These are phyloP conservation scores for Hypomecis atomaria DNA, from an alignment of 2,888 invertebrate species.

Conservation along the genomic window DNA sequence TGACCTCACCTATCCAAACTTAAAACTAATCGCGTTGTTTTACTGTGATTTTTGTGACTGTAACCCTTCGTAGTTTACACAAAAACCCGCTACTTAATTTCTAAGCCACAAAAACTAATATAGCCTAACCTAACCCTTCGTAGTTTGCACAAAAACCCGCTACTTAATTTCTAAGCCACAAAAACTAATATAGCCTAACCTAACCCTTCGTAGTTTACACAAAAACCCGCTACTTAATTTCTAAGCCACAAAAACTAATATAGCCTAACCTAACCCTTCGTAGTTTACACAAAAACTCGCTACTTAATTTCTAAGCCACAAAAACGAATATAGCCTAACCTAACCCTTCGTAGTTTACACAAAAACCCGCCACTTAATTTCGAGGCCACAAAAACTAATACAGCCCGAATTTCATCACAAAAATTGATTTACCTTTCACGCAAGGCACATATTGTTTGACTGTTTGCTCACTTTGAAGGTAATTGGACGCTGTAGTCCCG, in stretches of 20 bases:
- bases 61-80: too few relatives aligned
- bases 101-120: background rate
- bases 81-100: background rate
- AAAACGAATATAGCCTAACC: slow-evolving; percentile 6
- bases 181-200: slow-evolving; percentile 7
- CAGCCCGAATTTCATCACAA: slow-evolving; percentile 13
- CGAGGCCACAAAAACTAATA: background rate
- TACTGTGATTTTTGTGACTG: too few relatives aligned
- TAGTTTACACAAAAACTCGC: background rate
- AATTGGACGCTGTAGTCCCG: slow-evolving; percentile 49
- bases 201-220: too few relatives aligned
- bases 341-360: too few relatives aligned
- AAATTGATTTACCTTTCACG: slow-evolving; percentile 25
- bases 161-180: background rate
- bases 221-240: background rate
- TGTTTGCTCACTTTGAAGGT: slow-evolving; percentile 37
- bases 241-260: background rate
- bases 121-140: too few relatives aligned
- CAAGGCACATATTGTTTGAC: slow-evolving; percentile 27
- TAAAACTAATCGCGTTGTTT: too few relatives aligned
- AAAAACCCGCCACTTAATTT: background rate
- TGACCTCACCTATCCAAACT: too few relatives aligned
- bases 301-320: background rate
- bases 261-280: too few relatives aligned
- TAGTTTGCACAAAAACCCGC: background rate